Evolutionary conservation across 2,113 vertebrate genomes (phyloP).

Genomic region (Mugil cephalus): DNA sequence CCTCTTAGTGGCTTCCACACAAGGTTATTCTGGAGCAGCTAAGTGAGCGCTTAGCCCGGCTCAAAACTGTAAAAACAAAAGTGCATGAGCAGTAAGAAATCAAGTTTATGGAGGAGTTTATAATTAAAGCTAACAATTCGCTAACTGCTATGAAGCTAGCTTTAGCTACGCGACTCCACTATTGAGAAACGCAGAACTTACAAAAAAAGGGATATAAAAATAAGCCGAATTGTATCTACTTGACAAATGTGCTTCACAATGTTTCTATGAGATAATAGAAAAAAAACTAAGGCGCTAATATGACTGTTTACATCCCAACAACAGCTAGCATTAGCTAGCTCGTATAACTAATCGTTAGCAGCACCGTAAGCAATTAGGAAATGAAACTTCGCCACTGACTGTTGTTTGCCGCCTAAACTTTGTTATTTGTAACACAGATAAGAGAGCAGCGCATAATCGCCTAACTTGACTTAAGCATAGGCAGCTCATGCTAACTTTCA

Average conservation of each 20-base stretch:
- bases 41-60: constrained; percentile 38
- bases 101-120: too few relatives aligned
- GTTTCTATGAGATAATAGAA: too few relatives aligned
- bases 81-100: not conserved
- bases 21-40: constrained; percentile 49
- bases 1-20: constrained; percentile 41
- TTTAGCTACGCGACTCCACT: not conserved
- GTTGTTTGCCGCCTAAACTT: not conserved
- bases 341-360: not conserved
- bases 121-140: not conserved
- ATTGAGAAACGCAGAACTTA: not conserved
- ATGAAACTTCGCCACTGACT: not conserved
- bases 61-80: constrained; percentile 11
- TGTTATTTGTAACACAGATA: not conserved
- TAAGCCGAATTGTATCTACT: too few relatives aligned
- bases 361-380: not conserved
- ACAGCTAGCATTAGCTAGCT: constrained; percentile 37
- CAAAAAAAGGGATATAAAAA: not conserved
- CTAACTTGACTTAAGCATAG: fast-evolving
- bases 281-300: not conserved
- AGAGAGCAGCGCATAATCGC: fast-evolving
- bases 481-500: not conserved
- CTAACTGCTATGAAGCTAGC: not conserved
- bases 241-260: too few relatives aligned
- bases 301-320: constrained; percentile 9